Evolutionary conservation across 2,113 vertebrate species (phyloP).

Genomic region (Stictonetta naevosa): DNA sequence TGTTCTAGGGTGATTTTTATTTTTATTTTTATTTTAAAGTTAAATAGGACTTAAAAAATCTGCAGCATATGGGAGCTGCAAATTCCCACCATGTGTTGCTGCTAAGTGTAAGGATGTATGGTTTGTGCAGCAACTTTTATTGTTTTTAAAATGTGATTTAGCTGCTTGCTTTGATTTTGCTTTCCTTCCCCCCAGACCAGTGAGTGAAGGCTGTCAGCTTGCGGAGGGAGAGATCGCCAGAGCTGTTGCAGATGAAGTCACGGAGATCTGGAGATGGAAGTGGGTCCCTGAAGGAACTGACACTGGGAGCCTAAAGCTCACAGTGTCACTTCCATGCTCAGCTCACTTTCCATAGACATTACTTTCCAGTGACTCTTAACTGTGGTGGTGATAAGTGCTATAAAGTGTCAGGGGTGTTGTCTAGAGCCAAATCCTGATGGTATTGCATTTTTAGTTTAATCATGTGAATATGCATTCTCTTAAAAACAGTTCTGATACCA

Average conservation of each 20-base stretch:
- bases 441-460: neutral
- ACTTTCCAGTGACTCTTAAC: neutral
- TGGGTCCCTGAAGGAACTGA: neutral
- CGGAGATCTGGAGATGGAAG: neutral
- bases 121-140: neutral
- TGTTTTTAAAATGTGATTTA: neutral
- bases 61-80: neutral
- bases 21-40: too few species aligned
- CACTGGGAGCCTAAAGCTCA: neutral
- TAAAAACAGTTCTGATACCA: neutral
- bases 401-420: neutral
- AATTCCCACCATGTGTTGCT: conserved; percentile 1
- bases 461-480: neutral
- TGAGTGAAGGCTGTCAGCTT: neutral
- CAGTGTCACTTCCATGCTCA: neutral
- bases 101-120: neutral
- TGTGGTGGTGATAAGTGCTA: neutral
- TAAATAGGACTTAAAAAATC: neutral
- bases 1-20: neutral
- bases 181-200: neutral
- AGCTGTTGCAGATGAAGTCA: neutral
- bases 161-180: neutral
- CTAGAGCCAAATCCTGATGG: neutral
- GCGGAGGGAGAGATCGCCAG: neutral
- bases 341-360: neutral